Conservation (phyloP, 1,140 invertebrate genomes). For the Trinorchestia longiramus region DNA sequence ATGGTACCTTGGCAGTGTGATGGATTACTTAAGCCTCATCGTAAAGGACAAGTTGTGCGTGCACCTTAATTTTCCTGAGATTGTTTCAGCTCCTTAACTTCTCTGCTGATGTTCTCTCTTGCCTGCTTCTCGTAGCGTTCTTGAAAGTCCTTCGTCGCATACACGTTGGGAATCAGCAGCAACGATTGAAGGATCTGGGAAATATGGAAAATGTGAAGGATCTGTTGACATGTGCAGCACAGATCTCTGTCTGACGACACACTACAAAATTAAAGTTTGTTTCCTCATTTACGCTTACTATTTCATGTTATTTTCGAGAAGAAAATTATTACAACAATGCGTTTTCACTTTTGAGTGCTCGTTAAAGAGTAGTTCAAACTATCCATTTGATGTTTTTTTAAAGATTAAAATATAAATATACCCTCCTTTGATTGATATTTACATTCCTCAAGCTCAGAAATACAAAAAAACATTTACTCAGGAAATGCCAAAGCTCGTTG, state of each 20-base stretch:
- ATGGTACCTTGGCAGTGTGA: background rate
- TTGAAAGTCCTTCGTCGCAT: conserved; percentile 27
- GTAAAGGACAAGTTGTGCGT: background rate
- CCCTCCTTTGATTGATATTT: background rate
- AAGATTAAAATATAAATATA: background rate
- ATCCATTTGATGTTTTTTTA: background rate
- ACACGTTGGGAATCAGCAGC: conserved; percentile 31
- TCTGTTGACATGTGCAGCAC: background rate
- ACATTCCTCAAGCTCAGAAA: background rate
- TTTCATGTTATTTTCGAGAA: background rate
- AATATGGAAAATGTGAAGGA: background rate
- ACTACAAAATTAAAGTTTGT: background rate
- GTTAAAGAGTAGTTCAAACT: background rate
- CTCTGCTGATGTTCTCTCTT: background rate
- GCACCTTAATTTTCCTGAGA: background rate
- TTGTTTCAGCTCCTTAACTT: conserved; percentile 14
- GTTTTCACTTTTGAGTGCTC: background rate
- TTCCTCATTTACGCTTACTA: background rate
- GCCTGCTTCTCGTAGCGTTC: conserved; percentile 42
- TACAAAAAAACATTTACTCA: background rate
- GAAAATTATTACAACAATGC: background rate
- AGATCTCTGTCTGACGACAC: background rate
- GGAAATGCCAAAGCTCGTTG: too few species aligned
- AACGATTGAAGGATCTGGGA: conserved; percentile 29
- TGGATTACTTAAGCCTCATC: background rate